These are phyloP conservation scores for Etia nguti DNA, from an alignment of 2,113 vertebrate species.

Conservation along the genomic window DNA sequence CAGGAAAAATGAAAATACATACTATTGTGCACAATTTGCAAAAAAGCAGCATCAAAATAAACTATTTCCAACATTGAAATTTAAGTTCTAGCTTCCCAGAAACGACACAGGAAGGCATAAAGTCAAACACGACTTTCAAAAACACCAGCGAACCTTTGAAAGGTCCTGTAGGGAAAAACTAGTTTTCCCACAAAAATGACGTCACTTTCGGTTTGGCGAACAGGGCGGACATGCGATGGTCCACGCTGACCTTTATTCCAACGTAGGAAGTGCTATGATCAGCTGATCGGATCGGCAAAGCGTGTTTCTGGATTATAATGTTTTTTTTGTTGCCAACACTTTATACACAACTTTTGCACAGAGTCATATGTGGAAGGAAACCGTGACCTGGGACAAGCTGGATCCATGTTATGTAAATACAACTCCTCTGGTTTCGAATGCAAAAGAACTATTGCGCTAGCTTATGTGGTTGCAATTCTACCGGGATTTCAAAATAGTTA, in stretches of 20 bases:
- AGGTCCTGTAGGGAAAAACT: too few species aligned
- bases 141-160: not conserved
- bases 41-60: not conserved
- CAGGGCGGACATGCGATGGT: not conserved
- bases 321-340: too few species aligned
- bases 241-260: not conserved
- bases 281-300: too few species aligned
- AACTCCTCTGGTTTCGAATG: not conserved
- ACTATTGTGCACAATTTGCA: accelerated
- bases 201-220: accelerated
- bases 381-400: too few species aligned
- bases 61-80: not conserved
- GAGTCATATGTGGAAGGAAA: not conserved
- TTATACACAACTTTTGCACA: too few species aligned
- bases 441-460: accelerated
- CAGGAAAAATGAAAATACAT: not conserved
- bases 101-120: accelerated
- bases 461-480: not conserved
- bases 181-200: not conserved
- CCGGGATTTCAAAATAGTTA: not conserved
- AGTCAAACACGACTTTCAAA: accelerated
- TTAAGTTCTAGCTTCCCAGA: too few species aligned
- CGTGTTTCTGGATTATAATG: too few species aligned
- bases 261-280: too few species aligned
- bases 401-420: not conserved